Evolutionary conservation across 2,888 invertebrate species (phyloP).

Genomic region (Perizoma affinitatum): DNA sequence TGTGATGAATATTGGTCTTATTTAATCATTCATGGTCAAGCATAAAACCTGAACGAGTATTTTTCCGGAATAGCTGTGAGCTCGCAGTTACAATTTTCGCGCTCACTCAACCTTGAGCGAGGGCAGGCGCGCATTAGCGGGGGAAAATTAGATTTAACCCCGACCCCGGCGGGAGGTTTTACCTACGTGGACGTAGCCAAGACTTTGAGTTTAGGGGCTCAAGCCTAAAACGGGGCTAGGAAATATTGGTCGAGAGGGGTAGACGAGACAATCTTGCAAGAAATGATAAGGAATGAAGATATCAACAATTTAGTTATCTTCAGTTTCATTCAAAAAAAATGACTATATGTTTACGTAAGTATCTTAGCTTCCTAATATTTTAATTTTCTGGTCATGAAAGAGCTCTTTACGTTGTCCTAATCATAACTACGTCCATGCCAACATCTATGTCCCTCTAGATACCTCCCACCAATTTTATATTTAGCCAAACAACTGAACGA

Average conservation of each 20-base stretch:
- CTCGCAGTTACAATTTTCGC: constrained; percentile 70
- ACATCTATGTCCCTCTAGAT: constrained; percentile 61
- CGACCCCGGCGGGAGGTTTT: constrained; percentile 63
- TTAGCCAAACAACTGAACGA: constrained; percentile 53
- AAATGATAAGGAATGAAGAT: no score
- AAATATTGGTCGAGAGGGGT: not conserved
- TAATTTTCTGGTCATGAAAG: not conserved
- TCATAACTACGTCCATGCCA: constrained; percentile 10
- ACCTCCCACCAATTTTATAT: constrained; percentile 64
- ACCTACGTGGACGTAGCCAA: constrained; percentile 42
- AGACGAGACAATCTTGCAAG: no score
- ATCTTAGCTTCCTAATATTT: no score
- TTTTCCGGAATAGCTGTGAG: constrained; percentile 44
- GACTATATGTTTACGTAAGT: no score
- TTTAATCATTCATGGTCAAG: constrained; percentile 14
- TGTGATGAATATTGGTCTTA: constrained; percentile 8
- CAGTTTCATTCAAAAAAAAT: no score
- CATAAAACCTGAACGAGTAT: constrained; percentile 40
- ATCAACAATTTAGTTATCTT: no score
- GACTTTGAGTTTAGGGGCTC: not conserved
- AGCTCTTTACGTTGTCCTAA: not conserved
- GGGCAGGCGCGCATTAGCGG: constrained; percentile 68
- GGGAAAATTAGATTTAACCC: constrained; percentile 79
- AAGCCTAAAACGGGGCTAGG: constrained; percentile 1
- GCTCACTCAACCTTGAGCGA: constrained; percentile 68